Conservation (phyloP, 2,888 invertebrate species). For the Euplagia quadripunctaria region DNA sequence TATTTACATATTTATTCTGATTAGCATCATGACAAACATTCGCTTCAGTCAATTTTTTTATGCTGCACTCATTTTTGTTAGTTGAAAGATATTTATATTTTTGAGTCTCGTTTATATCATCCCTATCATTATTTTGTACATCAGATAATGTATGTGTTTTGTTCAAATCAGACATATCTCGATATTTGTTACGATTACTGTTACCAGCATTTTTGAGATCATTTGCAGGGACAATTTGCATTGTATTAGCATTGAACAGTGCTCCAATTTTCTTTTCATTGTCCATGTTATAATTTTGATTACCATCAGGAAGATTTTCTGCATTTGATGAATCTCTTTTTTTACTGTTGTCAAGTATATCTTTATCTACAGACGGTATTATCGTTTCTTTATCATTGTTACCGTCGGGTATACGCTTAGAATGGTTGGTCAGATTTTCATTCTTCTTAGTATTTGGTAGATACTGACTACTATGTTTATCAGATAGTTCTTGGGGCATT, state of each 20-base stretch:
- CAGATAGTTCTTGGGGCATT: background rate
- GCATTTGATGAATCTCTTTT: background rate
- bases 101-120: background rate
- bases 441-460: background rate
- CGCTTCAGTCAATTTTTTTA: background rate
- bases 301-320: background rate
- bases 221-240: background rate
- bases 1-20: background rate
- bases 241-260: background rate
- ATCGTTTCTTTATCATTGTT: background rate
- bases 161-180: background rate
- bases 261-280: background rate
- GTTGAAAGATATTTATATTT: background rate
- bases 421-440: background rate
- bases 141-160: background rate
- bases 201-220: background rate
- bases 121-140: background rate
- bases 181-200: background rate
- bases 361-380: background rate
- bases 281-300: background rate
- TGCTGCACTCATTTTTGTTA: background rate
- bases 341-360: background rate
- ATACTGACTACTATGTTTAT: background rate
- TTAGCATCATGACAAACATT: background rate
- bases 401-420: background rate